Evolutionary conservation across 2,113 vertebrate species (phyloP), one percentile per base, ranked within the genome.

Genomic region (Poecile atricapillus): DNA sequence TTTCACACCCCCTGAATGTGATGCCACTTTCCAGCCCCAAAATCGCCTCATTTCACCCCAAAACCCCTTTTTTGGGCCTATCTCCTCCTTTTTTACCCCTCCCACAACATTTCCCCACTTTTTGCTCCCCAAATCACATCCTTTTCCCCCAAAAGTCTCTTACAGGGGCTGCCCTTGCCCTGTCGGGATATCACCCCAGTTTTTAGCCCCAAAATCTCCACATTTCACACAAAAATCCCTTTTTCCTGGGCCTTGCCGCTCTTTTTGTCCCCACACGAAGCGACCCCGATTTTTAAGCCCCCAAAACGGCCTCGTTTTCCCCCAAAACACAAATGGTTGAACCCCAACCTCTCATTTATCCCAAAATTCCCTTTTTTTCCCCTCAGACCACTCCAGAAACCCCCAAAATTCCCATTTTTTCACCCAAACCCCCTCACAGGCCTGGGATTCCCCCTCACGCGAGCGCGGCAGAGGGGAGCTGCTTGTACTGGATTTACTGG

Each of bases 231-330:
- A 25, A 71, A 73, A 6, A 2, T 5, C 24, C 5, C 3, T 13
- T 74, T 44, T 46, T 19, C 27, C 19, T 3, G 46, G 24, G 24
- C 41, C 41, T 74, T 19, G 10, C 10, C 3, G 1, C 28, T 21
- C 16, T 20, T 41, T 41, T n/a, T 28, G 5, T 18, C 53, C 44
- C 44, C 44, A 17, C 64, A 49, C 0, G 1, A 49, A 37, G 4
- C 1, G 1, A 39, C 7, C 49, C 28, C 6, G 14, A 5, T 16
- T 87, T 88, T 73, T 25, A 46, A 55, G 3, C 11, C 28, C 27
- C 46, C 2, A 63, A 63, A 43, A 43, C 0, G 0, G 4, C 11
- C 21, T 80, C 17, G 1, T 71, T 71, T 79, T 10, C 4, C 35
- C 50, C 58, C 41, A 22, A 80, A 80, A 15, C 50, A 8, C 46